These are phyloP conservation scores for Nycteola revayana DNA, from an alignment of 2,888 invertebrate species.

Conservation along the genomic window DNA sequence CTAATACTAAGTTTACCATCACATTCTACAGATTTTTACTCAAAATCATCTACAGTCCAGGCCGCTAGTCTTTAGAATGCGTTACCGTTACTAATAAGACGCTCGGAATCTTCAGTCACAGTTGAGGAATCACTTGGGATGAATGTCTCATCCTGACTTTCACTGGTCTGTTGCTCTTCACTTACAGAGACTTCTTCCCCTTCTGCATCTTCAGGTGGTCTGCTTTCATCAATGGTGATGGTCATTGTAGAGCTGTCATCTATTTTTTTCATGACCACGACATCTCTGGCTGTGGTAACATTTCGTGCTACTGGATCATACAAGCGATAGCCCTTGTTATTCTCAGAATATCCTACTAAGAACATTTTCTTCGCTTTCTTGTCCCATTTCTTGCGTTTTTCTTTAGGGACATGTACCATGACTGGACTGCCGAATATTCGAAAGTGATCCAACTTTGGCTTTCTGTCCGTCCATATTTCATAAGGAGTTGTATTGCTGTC, in stretches of 20 bases:
- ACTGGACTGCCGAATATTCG: too few relatives aligned
- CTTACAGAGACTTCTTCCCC: background rate
- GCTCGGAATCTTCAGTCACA: background rate
- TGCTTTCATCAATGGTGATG: background rate
- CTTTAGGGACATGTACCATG: too few relatives aligned
- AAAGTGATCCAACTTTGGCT: too few relatives aligned
- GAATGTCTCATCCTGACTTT: constrained; percentile 1
- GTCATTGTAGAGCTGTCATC: constrained; percentile 1
- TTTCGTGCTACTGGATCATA: background rate
- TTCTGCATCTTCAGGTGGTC: background rate
- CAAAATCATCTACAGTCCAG: too few relatives aligned
- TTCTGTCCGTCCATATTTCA: too few relatives aligned
- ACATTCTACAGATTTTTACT: too few relatives aligned
- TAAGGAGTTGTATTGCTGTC: constrained; percentile 14
- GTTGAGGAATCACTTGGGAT: constrained; percentile 1
- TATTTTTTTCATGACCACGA: background rate
- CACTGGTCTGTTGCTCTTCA: background rate
- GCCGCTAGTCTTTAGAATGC: too few relatives aligned
- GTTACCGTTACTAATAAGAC: too few relatives aligned
- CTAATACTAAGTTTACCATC: too few relatives aligned
- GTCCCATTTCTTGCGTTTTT: too few relatives aligned
- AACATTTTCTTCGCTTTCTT: too few relatives aligned
- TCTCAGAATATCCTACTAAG: constrained; percentile 7
- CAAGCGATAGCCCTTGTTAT: constrained; percentile 1
- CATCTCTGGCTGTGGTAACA: constrained; percentile 3